Evolutionary conservation across 37 sponge, comb jelly and placozoan species (phyloP), one percentile per base, ranked within the genome.

Genomic region (Haliclona indistincta): DNA sequence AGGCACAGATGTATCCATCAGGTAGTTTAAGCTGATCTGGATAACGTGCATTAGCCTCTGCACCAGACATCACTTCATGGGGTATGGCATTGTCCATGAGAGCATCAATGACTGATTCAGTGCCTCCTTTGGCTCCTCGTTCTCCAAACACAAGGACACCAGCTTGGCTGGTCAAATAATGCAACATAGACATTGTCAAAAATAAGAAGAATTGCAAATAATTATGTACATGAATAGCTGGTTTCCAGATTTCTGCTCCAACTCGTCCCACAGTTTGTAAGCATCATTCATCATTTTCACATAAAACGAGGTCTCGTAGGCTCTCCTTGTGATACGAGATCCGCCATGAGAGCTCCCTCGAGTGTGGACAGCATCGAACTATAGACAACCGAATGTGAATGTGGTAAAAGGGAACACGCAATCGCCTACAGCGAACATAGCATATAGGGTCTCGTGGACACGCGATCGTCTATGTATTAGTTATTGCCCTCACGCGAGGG

Each of bases 221-320:
- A 17, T 47, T 17, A 47, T 72, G 49, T 67, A 91, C 91, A 62
- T 52, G 70, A 74, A 80, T 4, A 93, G 41, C 32, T 83, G 22
- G 25, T n/a, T 80, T 38, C 81, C 77, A 54, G 76, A 64, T 61
- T 91, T 81, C 30, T 67, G 23, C 76, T 91, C 92, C n/a, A 95
- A 32, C 37, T 80, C 67, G 3, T 54, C 63, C 92, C 92, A 95
- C 73, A 95, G 23, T 20, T 44, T 63, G 73, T 66, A 91, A 4
- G 91, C 88, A 44, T 84, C 85, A 1, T 73, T 39, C 92, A 95
- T 91, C 96, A 95, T 95, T n/a, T 69, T 66, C 23, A 75, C 85
- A 68, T 85, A 95, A 65, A 65, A 80, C 2, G 64, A 34, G 47
- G 74, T 33, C 34, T 38, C 29, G 67, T 91, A 91, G 53, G 69